Evolutionary conservation across 1,140 invertebrate genomes (phyloP).

Genomic region (Brachystomella parvula): DNA sequence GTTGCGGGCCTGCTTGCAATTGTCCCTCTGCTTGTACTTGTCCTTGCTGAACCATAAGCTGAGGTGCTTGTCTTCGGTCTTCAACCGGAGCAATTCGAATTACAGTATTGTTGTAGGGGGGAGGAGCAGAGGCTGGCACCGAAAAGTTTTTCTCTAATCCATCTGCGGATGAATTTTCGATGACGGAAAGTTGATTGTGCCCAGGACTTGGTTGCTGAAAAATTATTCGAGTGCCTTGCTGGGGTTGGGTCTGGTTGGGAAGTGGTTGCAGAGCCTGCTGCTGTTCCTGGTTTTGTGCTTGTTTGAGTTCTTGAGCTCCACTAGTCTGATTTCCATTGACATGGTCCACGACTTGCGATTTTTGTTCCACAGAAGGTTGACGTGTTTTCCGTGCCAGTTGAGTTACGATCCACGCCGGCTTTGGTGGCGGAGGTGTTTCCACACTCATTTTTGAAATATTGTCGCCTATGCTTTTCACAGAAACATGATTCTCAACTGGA

Average conservation of each 20-base stretch:
- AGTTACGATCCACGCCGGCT: neutral
- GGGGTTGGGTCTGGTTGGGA: neutral
- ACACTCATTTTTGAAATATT: neutral
- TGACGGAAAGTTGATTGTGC: neutral
- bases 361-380: slow-evolving; percentile 1
- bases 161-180: slow-evolving; percentile 7
- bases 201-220: neutral
- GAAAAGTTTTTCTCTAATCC: too few species aligned
- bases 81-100: too few species aligned
- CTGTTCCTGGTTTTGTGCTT: neutral
- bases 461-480: neutral
- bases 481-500: neutral
- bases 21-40: neutral
- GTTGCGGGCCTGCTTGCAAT: slow-evolving; percentile 4
- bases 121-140: too few species aligned
- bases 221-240: neutral
- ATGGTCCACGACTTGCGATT: neutral
- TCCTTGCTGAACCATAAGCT: neutral
- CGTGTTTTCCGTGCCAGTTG: neutral
- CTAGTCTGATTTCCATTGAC: neutral
- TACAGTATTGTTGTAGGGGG: too few species aligned
- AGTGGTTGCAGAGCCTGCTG: neutral
- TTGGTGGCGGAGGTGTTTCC: neutral
- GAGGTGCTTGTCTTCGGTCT: neutral
- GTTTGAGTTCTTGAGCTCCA: neutral